Conservation (phyloP, 2,113 vertebrate genomes). For the Brachypteracias leptosomus region DNA sequence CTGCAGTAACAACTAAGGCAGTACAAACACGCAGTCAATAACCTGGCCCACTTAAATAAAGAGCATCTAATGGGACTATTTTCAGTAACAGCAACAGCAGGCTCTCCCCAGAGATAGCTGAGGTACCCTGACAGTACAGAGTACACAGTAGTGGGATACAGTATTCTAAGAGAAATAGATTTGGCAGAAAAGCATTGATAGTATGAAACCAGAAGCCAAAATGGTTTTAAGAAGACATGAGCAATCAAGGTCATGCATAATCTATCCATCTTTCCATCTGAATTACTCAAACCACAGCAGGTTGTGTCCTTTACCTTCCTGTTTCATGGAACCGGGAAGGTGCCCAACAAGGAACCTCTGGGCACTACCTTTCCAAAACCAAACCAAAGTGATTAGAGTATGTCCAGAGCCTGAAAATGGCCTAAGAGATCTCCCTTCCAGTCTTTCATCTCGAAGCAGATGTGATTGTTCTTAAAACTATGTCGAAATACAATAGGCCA, state of each 20-base stretch:
- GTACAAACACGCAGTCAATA: not conserved
- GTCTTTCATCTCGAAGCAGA: not conserved
- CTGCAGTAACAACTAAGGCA: not conserved
- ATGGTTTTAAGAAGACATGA: not conserved
- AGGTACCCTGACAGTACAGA: not conserved
- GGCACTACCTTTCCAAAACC: not conserved
- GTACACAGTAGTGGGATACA: not conserved
- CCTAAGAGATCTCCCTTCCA: not conserved
- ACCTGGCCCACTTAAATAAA: not conserved
- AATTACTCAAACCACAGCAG: not conserved
- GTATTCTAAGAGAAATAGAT: not conserved
- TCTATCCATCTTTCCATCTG: not conserved
- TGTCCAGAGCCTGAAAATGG: not conserved
- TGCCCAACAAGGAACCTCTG: not conserved
- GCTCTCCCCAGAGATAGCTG: not conserved
- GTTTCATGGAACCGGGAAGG: not conserved
- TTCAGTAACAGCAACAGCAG: not conserved
- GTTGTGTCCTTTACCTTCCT: not conserved
- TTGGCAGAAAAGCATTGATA: not conserved
- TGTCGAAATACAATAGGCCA: not conserved
- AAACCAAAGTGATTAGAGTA: not conserved
- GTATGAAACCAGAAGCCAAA: not conserved
- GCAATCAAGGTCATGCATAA: not conserved
- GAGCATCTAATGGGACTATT: not conserved
- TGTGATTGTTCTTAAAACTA: not conserved